Conservation (phyloP, 1,140 invertebrate species). For the Solenopsis invicta region DNA sequence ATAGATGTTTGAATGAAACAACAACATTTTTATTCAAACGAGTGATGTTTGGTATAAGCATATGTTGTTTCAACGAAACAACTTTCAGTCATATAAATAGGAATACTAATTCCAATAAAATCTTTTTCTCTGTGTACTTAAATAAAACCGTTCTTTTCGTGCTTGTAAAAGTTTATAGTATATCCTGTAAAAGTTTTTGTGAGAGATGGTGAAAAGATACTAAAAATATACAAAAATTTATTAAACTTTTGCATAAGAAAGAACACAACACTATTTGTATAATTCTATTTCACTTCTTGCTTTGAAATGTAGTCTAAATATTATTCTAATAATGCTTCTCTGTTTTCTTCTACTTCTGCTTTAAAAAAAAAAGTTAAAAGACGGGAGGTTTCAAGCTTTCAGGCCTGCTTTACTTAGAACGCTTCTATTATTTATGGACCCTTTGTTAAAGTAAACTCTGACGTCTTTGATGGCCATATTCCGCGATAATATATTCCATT, state of each 20-base stretch:
- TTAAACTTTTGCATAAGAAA: not conserved
- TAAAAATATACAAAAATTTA: not conserved
- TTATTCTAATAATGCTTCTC: too few relatives aligned
- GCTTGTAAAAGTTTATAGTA: too few relatives aligned
- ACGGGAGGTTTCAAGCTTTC: conserved; percentile 28
- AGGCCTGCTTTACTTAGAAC: conserved; percentile 44
- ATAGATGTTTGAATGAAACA: too few relatives aligned
- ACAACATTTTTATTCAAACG: too few relatives aligned
- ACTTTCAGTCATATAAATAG: too few relatives aligned
- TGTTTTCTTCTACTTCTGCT: not conserved
- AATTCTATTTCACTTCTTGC: conserved; percentile 16
- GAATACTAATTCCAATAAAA: too few relatives aligned
- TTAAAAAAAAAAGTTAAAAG: conserved; percentile 13
- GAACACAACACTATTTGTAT: not conserved
- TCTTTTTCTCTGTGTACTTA: too few relatives aligned
- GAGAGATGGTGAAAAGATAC: too few relatives aligned
- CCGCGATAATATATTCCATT: conserved; percentile 64
- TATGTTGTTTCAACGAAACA: too few relatives aligned
- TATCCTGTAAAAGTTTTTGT: not conserved
- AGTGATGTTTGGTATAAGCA: too few relatives aligned
- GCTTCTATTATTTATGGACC: conserved; percentile 46
- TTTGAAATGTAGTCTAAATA: not conserved
- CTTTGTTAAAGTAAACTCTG: conserved; percentile 60
- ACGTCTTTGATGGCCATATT: conserved; percentile 55
- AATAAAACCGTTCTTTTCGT: too few relatives aligned